phyloP scores from a whole-genome alignment of 1,140 invertebrate genomes.

The Ruditapes philippinarum region DNA sequence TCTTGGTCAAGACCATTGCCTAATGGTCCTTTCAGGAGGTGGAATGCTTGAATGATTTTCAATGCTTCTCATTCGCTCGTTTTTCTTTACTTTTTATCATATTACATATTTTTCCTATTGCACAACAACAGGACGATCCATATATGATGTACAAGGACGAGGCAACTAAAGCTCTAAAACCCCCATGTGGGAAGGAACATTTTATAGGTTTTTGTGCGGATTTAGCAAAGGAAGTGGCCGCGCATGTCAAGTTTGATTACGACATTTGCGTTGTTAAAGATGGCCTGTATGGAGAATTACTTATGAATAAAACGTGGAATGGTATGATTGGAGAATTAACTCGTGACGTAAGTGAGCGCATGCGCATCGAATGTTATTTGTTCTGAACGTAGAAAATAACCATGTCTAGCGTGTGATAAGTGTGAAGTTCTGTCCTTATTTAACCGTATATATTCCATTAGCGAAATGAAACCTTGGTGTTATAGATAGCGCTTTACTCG shows the following conservation, averaged over 20 bases:
- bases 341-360: slow-evolving; percentile 91
- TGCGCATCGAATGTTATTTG: slow-evolving; percentile 16
- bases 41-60: not conserved
- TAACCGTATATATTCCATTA: not conserved
- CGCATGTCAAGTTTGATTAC: slow-evolving; percentile 92
- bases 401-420: slow-evolving; percentile 21
- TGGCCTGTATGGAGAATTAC: slow-evolving; percentile 95
- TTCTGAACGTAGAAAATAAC: slow-evolving; percentile 5
- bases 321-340: slow-evolving; percentile 90
- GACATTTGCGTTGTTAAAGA: slow-evolving; percentile 95
- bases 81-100: slow-evolving; percentile 16
- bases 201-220: slow-evolving; percentile 84
- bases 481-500: slow-evolving; percentile 29
- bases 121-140: slow-evolving; percentile 67
- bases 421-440: slow-evolving; percentile 13
- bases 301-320: slow-evolving; percentile 91
- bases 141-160: slow-evolving; percentile 69
- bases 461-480: not conserved
- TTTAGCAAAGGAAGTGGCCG: slow-evolving; percentile 76
- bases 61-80: not conserved
- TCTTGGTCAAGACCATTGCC: no score
- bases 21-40: slow-evolving; percentile 5
- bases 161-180: not conserved
- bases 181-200: slow-evolving; percentile 67
- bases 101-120: not conserved